Conservation (phyloP, 2,113 vertebrate genomes). For the Talpa occidentalis region DNA sequence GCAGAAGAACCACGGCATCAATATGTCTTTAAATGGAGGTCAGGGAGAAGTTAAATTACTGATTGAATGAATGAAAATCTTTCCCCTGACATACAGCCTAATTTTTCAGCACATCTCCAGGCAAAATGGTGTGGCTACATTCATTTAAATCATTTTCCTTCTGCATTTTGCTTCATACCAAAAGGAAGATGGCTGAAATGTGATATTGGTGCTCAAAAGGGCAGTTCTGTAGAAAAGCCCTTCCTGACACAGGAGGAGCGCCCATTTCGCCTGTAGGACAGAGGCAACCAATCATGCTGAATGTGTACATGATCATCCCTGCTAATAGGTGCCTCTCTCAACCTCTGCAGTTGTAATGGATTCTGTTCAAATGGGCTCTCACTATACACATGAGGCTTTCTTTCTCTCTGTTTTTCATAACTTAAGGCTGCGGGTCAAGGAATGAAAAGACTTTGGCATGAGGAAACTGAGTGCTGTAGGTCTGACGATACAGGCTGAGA, state of each 20-base stretch:
- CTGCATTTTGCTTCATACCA: conserved; percentile 36
- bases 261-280: not conserved
- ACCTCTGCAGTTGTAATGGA: not conserved
- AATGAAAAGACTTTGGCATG: not conserved
- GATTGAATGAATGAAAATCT: conserved; percentile 46
- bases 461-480: not conserved
- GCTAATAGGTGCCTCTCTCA: not conserved
- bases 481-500: not conserved
- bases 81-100: conserved; percentile 44
- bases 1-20: conserved; percentile 42
- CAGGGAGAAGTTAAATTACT: conserved; percentile 61
- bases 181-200: not conserved
- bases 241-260: not conserved
- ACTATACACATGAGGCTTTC: not conserved
- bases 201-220: not conserved
- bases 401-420: not conserved
- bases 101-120: conserved; percentile 58
- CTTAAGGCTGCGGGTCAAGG: not conserved
- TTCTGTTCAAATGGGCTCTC: not conserved
- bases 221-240: not conserved
- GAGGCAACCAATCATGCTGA: conserved; percentile 7
- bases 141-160: conserved; percentile 61
- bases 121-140: not conserved
- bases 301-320: not conserved
- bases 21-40: conserved; percentile 63